A percentile compares a stretch with the other conserved stretches of the same genome.
These are phyloP conservation scores for Sciurus niger DNA, from an alignment of 2,113 vertebrate species.

Conservation along the genomic window DNA sequence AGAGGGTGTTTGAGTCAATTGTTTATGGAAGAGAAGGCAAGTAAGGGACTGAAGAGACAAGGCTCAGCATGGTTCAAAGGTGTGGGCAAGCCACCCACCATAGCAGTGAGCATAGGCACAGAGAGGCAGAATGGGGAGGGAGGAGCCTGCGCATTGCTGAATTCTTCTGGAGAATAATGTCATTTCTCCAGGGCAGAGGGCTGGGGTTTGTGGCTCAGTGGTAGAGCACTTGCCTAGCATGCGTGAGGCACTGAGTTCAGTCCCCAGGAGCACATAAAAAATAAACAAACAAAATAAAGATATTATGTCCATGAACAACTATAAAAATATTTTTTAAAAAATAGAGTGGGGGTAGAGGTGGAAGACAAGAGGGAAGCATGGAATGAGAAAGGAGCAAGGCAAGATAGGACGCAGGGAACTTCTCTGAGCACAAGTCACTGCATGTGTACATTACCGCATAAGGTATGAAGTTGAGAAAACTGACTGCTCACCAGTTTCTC, in stretches of 20 bases:
- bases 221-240: no score
- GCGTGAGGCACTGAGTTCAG: neutral
- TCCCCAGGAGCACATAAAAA: neutral
- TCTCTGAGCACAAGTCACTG: neutral
- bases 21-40: neutral
- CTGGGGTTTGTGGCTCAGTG: neutral
- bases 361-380: neutral
- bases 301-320: no score
- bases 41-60: neutral
- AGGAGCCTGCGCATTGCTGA: neutral
- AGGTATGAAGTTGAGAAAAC: conserved; percentile 28
- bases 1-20: neutral
- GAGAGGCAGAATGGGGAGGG: neutral
- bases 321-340: no score
- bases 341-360: neutral
- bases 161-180: neutral
- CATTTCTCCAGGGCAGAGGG: neutral
- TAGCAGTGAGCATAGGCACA: neutral
- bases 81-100: neutral
- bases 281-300: no score
- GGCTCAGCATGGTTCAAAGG: neutral
- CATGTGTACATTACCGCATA: neutral
- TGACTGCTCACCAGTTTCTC: neutral
- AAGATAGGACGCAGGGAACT: neutral
- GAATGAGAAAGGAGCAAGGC: neutral